phyloP scores from a whole-genome alignment of 2,888 invertebrate species.

The Mythimna pallens region DNA sequence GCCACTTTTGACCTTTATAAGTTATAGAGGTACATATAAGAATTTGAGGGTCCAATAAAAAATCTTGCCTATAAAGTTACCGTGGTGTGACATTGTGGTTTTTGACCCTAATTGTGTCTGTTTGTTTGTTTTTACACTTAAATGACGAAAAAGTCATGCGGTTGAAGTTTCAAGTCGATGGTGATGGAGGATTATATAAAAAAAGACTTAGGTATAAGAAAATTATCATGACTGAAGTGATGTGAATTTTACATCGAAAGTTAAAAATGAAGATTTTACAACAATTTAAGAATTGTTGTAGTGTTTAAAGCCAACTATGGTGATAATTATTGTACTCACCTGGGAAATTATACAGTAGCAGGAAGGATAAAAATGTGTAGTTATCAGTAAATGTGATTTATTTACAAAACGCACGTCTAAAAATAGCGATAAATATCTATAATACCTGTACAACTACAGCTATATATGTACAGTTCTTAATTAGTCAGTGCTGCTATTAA shows the following conservation, averaged over 20 bases:
- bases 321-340: neutral
- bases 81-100: slow-evolving; percentile 60
- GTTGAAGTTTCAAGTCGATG: slow-evolving; percentile 11
- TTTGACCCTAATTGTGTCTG: slow-evolving; percentile 48
- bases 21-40: neutral
- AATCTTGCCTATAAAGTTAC: slow-evolving; percentile 43
- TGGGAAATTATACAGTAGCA: neutral
- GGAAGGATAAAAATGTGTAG: slow-evolving; percentile 20
- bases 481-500: slow-evolving; percentile 25
- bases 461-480: slow-evolving; percentile 18
- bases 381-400: slow-evolving; percentile 15
- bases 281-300: neutral
- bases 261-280: neutral
- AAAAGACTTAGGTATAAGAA: slow-evolving; percentile 15
- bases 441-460: neutral
- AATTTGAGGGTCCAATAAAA: slow-evolving; percentile 41
- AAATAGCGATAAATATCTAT: slow-evolving; percentile 19
- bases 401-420: slow-evolving; percentile 1
- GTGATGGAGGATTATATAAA: slow-evolving; percentile 7
- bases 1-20: slow-evolving; percentile 60
- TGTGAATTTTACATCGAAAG: neutral
- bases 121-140: slow-evolving; percentile 49
- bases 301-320: neutral
- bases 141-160: slow-evolving; percentile 44
- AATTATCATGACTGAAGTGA: slow-evolving; percentile 16